Evolutionary conservation across 2,113 vertebrate species (phyloP), one percentile per base, ranked within the genome.

Genomic region (Ceuthmochares aereus): DNA sequence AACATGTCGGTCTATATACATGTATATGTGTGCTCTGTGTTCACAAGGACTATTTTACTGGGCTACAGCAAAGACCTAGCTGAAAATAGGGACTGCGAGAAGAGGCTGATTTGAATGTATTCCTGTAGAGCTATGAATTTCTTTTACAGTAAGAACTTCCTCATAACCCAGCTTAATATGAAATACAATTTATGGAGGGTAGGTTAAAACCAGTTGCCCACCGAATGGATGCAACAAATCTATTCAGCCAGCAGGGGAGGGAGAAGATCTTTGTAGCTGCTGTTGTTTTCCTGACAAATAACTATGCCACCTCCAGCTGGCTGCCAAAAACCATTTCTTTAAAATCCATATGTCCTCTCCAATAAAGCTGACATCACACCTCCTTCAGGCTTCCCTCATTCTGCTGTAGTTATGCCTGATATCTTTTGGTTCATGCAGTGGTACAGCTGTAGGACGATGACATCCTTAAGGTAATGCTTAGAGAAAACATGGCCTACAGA

Each of bases 341-440:
- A 67, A 89, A 94, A 91, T 60, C 90, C 79, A 52, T 95, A 90
- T 94, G 87, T 93, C 72, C 76, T 84, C 60, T 55, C 83, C 86
- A 84, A 88, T 87, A 90, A 90, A 95, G 32, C 55, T 90, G 63
- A 69, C 32, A 70, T 90, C 85, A 86, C 92, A 94, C 82, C 82
- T 96, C 82, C 92, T 90, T 94, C 88, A 94, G 88, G 82, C 88
- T 93, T 93, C 75, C 79, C 81, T 85, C 59, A 32, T 93, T 93
- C 75, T 89, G 55, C 82, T 83, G 47, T 63, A 77, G 78, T 91
- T 85, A 67, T 11, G 34, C 59, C 63, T 12, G 4, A 92, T 75
- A 94, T 89, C n/a, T 45, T 86, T 59, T 78, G 60, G 64, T 58
- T 91, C 60, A n/a, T 52, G 51, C 75, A 60, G 51, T 3, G 3